phyloP scores from a whole-genome alignment of 23 tunicate species.

The Halocynthia roretzi region DNA sequence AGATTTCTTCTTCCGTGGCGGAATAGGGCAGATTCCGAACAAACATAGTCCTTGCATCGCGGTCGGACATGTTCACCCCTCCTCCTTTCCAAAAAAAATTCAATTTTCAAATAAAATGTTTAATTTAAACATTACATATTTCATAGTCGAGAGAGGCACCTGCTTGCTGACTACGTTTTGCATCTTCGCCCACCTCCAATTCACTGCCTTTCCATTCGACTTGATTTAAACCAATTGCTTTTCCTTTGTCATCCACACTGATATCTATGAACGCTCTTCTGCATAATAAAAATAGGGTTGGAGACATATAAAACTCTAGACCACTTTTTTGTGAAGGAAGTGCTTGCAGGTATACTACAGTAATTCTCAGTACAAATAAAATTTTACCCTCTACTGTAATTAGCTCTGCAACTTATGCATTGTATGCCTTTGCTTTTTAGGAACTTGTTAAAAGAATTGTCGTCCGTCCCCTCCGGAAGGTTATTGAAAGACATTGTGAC shows the following conservation, averaged over 20 bases:
- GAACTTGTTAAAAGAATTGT: conserved; percentile 44
- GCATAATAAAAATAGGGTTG: neutral
- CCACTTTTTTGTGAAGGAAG: neutral
- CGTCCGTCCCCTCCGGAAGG: conserved; percentile 63
- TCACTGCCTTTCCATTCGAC: conserved; percentile 65
- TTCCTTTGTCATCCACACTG: conserved; percentile 20
- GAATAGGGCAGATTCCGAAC: conserved; percentile 66
- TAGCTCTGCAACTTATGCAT: conserved; percentile 50
- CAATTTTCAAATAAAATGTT: neutral
- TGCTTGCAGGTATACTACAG: neutral
- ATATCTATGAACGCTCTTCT: conserved; percentile 85
- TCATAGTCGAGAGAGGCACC: neutral
- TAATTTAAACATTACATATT: neutral
- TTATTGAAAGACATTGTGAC: conserved; percentile 53
- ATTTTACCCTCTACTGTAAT: conserved; percentile 58
- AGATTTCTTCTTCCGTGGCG: conserved; percentile 52
- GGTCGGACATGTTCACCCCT: conserved; percentile 14
- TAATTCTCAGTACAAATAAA: neutral
- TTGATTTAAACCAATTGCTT: conserved; percentile 45
- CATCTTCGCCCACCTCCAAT: conserved; percentile 32
- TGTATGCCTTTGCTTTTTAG: conserved; percentile 55
- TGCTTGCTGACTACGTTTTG: conserved; percentile 3
- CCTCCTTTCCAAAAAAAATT: conserved; percentile 7
- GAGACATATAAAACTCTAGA: too few species aligned
- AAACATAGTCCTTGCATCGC: conserved; percentile 75